Conservation (phyloP, 1,140 invertebrate species). For the Trissolcus basalis region DNA sequence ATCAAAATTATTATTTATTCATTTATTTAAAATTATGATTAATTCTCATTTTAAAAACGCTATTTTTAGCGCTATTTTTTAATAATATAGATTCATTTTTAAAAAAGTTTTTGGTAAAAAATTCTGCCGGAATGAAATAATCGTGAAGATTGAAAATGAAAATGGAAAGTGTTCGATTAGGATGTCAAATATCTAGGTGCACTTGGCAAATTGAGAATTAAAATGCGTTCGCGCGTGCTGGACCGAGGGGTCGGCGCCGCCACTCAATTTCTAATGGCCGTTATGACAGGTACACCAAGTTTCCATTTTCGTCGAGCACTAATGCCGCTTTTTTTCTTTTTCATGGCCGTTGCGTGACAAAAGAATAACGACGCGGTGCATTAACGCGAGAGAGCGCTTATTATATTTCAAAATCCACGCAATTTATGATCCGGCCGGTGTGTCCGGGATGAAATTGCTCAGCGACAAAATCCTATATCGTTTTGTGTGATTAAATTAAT, state of each 20-base stretch:
- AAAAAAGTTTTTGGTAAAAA: too few relatives aligned
- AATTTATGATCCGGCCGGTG: slow-evolving; percentile 15
- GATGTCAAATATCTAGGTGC: too few relatives aligned
- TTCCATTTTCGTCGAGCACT: slow-evolving; percentile 67
- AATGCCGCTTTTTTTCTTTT: slow-evolving; percentile 57
- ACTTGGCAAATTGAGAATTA: neutral
- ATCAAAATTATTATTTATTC: too few relatives aligned
- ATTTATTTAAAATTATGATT: too few relatives aligned
- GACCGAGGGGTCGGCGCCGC: slow-evolving; percentile 15
- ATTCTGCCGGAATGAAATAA: too few relatives aligned
- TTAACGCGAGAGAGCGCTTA: slow-evolving; percentile 22
- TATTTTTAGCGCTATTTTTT: too few relatives aligned
- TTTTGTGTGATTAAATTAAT: too few relatives aligned
- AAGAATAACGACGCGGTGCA: slow-evolving; percentile 35
- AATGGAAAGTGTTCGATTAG: slow-evolving; percentile 1
- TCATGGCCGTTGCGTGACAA: slow-evolving; percentile 53
- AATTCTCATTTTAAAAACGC: too few relatives aligned
- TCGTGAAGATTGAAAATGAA: neutral
- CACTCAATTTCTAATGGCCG: slow-evolving; percentile 64
- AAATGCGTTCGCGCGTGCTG: slow-evolving; percentile 52
- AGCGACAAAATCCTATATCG: too few relatives aligned
- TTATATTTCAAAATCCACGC: slow-evolving; percentile 17
- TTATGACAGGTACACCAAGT: slow-evolving; percentile 71
- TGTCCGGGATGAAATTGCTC: too few relatives aligned
- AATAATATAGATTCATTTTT: too few relatives aligned